A percentile compares a stretch with the other conserved stretches of the same genome.
phyloP scores from a whole-genome alignment of 2,797 vertebrate genomes.

The Halcyon chelicuti region DNA sequence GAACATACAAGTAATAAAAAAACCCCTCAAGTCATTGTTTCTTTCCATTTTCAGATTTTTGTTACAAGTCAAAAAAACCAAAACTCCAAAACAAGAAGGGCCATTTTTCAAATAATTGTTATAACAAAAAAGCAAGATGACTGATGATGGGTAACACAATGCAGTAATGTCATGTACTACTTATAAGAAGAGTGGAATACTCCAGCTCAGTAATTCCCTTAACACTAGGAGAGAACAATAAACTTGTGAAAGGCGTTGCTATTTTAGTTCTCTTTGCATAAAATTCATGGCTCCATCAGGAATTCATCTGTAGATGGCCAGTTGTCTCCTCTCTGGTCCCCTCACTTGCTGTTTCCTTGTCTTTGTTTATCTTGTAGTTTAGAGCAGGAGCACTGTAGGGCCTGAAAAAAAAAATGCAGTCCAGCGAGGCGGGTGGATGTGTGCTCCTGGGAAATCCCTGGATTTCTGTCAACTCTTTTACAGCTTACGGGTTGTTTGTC shows the following conservation, averaged over 20 bases:
- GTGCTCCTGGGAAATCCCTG: neutral
- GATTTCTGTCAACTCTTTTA: neutral
- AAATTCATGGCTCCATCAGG: neutral
- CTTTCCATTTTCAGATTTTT: neutral
- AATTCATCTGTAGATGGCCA: neutral
- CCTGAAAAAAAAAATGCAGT: neutral
- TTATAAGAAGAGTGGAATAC: neutral
- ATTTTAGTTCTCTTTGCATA: slow-evolving; percentile 11
- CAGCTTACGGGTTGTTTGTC: neutral
- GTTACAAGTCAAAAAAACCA: neutral
- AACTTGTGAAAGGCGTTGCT: neutral
- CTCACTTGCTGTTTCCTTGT: neutral
- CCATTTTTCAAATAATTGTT: neutral
- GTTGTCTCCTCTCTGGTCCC: neutral
- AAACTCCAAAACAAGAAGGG: neutral
- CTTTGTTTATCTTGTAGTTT: slow-evolving; percentile 28
- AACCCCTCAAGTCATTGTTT: neutral
- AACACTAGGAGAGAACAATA: neutral
- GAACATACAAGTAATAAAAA: neutral
- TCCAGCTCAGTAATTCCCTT: neutral
- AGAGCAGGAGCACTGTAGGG: neutral
- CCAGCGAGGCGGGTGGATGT: neutral
- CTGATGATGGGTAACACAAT: neutral
- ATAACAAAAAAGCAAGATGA: neutral
- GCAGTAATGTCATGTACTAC: neutral